These are phyloP conservation scores for Hippocampus kuda DNA, from an alignment of 2,797 vertebrate genomes.

Conservation along the genomic window DNA sequence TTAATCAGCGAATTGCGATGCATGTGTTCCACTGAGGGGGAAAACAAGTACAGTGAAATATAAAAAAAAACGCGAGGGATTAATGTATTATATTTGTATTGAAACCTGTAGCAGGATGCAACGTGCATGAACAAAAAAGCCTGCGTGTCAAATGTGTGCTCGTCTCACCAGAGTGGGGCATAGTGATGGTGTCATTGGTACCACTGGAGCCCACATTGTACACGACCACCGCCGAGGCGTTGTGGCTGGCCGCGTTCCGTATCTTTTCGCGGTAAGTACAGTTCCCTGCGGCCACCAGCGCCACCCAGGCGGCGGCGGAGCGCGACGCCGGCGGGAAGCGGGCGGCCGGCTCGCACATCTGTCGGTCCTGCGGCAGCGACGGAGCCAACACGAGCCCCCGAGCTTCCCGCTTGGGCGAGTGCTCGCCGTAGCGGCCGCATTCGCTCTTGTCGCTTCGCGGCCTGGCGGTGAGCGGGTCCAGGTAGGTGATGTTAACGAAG, in stretches of 20 bases:
- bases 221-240: slow-evolving; percentile 90
- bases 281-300: slow-evolving; percentile 84
- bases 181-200: slow-evolving; percentile 88
- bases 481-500: slow-evolving; percentile 92
- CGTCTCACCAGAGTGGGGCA: slow-evolving; percentile 81
- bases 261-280: slow-evolving; percentile 87
- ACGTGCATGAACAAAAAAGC: no score
- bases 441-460: slow-evolving; percentile 82
- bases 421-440: slow-evolving; percentile 92
- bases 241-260: slow-evolving; percentile 75
- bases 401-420: slow-evolving; percentile 89
- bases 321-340: slow-evolving; percentile 66
- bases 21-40: no score
- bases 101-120: no score
- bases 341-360: slow-evolving; percentile 79
- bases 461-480: slow-evolving; percentile 74
- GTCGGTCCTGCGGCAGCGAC: slow-evolving; percentile 66
- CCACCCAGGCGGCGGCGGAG: slow-evolving; percentile 76
- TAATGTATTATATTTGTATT: no score
- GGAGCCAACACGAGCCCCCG: slow-evolving; percentile 78
- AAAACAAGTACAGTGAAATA: no score
- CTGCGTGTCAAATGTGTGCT: not conserved
- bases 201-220: slow-evolving; percentile 81
- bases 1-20: no score
- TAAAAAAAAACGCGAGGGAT: no score